These are phyloP conservation scores for Sporophila hypoxantha DNA, from an alignment of 2,113 vertebrate genomes.

Conservation along the genomic window DNA sequence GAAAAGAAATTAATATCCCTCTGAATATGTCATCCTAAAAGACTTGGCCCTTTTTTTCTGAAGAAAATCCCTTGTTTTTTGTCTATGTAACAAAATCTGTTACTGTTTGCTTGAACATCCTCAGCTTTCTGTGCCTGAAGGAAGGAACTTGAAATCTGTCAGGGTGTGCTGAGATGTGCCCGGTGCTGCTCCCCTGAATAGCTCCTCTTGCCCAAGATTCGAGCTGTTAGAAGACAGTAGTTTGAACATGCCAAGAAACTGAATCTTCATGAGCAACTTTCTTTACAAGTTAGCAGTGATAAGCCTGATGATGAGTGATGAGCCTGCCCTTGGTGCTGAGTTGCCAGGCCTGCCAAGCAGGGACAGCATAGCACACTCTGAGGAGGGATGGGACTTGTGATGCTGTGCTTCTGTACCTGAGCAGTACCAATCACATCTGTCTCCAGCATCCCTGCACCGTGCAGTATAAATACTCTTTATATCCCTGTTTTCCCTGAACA, in stretches of 20 bases:
- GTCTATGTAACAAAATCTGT: slow-evolving; percentile 17
- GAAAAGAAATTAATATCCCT: slow-evolving; percentile 17
- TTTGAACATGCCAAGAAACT: not conserved
- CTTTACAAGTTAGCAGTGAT: not conserved
- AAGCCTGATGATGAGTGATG: too few species aligned
- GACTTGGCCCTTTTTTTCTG: not conserved
- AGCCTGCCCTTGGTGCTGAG: not conserved
- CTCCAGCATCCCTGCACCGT: not conserved
- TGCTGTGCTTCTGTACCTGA: not conserved
- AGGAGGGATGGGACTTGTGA: not conserved
- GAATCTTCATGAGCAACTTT: not conserved
- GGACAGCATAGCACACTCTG: accelerated
- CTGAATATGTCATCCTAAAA: slow-evolving; percentile 19
- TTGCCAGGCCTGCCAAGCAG: not conserved
- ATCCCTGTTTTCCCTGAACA: not conserved
- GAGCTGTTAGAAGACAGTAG: not conserved
- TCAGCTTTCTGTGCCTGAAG: not conserved
- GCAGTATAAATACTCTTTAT: not conserved
- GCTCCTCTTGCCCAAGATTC: not conserved
- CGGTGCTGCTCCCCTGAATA: not conserved
- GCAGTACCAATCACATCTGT: not conserved
- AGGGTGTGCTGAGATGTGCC: not conserved
- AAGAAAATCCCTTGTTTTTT: not conserved
- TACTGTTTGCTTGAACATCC: slow-evolving; percentile 1
- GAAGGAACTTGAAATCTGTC: not conserved